These are phyloP conservation scores for Orthosia incerta DNA, from an alignment of 2,888 invertebrate genomes.

Conservation along the genomic window DNA sequence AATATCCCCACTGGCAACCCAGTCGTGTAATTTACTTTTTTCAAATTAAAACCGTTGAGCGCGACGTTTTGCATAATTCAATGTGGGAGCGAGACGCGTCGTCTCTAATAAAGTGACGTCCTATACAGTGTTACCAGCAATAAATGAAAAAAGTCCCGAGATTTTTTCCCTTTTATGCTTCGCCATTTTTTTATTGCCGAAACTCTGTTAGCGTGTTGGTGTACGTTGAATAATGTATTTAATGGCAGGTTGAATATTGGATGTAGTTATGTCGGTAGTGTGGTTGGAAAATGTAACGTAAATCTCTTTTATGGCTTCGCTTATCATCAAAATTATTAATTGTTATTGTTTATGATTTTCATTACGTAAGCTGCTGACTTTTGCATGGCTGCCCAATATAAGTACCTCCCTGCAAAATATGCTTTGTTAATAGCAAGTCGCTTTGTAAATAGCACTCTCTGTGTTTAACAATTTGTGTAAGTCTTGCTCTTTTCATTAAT, in stretches of 20 bases:
- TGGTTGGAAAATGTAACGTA: conserved; percentile 18
- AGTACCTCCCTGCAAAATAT: neutral
- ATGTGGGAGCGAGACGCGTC: conserved; percentile 61
- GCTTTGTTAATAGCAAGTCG: too few relatives aligned
- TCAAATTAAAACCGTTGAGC: conserved; percentile 67
- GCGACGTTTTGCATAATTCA: conserved; percentile 72
- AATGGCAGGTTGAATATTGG: conserved; percentile 45
- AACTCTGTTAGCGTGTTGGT: conserved; percentile 48
- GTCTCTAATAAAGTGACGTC: conserved; percentile 59
- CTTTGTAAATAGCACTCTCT: neutral
- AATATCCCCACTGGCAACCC: conserved; percentile 65
- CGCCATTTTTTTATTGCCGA: conserved; percentile 48
- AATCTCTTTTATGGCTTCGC: conserved; percentile 22
- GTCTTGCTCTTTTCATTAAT: neutral
- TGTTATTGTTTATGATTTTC: conserved; percentile 23
- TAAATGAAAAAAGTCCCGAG: conserved; percentile 58
- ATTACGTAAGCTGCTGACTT: neutral
- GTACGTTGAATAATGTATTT: conserved; percentile 57
- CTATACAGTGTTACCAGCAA: conserved; percentile 64
- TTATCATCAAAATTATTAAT: conserved; percentile 29
- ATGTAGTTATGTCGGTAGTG: conserved; percentile 26
- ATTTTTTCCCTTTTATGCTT: conserved; percentile 54
- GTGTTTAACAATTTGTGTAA: neutral
- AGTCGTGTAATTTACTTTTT: conserved; percentile 68
- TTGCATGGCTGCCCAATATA: neutral